A percentile compares a stretch with the other conserved stretches of the same genome.
phyloP scores from a whole-genome alignment of 2,797 vertebrate genomes.

The Spinus pinus region DNA sequence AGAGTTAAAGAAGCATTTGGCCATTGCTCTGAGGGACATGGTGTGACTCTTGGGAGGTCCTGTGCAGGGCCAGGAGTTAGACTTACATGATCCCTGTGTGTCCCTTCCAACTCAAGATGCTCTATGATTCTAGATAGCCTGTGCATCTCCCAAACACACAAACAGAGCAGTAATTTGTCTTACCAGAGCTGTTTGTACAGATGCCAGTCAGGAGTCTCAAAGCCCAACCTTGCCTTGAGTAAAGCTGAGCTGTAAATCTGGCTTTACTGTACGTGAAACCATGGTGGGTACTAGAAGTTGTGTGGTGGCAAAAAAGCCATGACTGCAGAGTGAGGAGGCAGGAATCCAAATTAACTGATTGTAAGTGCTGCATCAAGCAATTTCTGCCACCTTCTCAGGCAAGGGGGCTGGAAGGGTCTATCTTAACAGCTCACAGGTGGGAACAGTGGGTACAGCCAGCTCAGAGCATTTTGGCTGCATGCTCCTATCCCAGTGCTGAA shows the following conservation, averaged over 20 bases:
- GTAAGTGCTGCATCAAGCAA: background rate
- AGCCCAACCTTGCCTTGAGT: background rate
- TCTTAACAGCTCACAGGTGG: background rate
- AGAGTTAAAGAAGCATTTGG: background rate
- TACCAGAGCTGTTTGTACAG: background rate
- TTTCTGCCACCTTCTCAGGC: background rate
- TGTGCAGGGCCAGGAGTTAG: background rate
- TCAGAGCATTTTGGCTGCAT: background rate
- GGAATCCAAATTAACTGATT: background rate
- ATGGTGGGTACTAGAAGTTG: background rate
- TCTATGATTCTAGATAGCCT: accelerated
- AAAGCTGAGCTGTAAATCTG: background rate
- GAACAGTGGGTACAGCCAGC: background rate
- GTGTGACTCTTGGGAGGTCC: background rate
- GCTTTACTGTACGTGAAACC: background rate
- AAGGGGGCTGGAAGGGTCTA: background rate
- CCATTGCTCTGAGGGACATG: background rate
- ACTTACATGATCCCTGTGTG: background rate
- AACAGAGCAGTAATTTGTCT: background rate
- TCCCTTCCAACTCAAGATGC: background rate
- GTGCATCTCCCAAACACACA: background rate
- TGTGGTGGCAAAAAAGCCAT: background rate
- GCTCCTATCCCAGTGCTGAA: background rate
- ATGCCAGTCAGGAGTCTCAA: background rate
- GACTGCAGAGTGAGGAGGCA: background rate